phyloP scores from a whole-genome alignment of 2,797 vertebrate genomes.

The Oreortyx pictus region DNA sequence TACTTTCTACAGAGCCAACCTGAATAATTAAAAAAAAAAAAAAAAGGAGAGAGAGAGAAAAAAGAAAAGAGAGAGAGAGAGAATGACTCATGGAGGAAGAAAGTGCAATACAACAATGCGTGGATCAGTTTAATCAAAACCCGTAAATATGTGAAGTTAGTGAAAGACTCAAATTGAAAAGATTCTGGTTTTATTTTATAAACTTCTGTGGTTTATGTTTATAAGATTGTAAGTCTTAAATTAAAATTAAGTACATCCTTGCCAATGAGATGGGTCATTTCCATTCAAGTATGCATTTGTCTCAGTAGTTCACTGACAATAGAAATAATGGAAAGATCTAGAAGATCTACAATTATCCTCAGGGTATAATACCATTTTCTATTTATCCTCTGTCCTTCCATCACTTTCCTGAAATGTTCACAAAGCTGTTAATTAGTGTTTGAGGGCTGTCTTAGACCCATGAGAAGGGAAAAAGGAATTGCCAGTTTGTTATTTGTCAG shows the following conservation, averaged over 20 bases:
- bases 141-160: not conserved
- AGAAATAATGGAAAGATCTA: not conserved
- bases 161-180: not conserved
- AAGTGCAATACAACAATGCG: not conserved
- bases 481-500: not conserved
- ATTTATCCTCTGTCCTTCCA: not conserved
- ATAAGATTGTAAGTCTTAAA: not conserved
- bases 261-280: not conserved
- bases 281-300: not conserved
- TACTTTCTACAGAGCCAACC: not conserved
- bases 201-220: not conserved
- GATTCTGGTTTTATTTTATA: not conserved
- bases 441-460: not conserved
- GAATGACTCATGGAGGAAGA: not conserved
- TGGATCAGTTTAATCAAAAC: not conserved
- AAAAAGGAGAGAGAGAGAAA: not conserved
- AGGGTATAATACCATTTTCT: not conserved
- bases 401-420: not conserved
- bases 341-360: not conserved
- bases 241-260: not conserved
- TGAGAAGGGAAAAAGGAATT: not conserved
- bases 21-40: not conserved
- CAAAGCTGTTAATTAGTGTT: not conserved
- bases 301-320: not conserved
- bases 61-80: not conserved